Base-by-base conservation (phyloP, 1,140 invertebrate species). In the Neotoxoptera formosana region DNA sequence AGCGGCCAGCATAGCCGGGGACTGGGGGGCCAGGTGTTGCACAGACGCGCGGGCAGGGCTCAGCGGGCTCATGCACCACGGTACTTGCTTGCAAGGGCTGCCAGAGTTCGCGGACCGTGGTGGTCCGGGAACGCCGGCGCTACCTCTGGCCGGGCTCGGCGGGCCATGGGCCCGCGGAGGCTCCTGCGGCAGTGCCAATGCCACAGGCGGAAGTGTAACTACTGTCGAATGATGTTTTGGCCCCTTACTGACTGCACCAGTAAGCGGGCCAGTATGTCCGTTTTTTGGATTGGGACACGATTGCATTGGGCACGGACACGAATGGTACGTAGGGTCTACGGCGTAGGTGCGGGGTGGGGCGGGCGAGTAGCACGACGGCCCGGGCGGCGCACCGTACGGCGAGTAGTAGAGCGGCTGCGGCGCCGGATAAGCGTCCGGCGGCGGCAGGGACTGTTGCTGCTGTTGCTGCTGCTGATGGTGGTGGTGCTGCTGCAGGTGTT, bases 251-350 rank as follows among this genome's bases (percentile, higher is more conserved):
- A 94, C 91, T 96, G 96, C 96, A 98, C 97, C 97, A 98, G 97
- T 98, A 98, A 97, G 97, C 97, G 97, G 97, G 97, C 98, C 97
- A 98, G 97, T 98, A 98, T 97, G 97, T 97, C 97, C 97, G 97
- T 98, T 98, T 98, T 98, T 98, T 98, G 97, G 97, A 98, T 98
- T 98, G 98, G 97, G 97, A 98, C 97, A 98, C 96, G 97, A 97
- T 96, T 98, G 97, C 96, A 98, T 96, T 96, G 97, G 97, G 96
- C 97, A 98, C 94, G 97, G 97, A 96, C 97, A 98, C 96, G 88
- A 96, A 95, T 41, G 95, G 95, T 94, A 96, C 96, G 94, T 96
- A 96, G 94, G 95, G 96, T 94, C 95, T 96, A 94, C 48, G 51
- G 51, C 51, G 91, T 96, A 95, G 94, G 95, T 95, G 11, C 95